A percentile compares a stretch with the other conserved stretches of the same genome.
Conservation (phyloP, 92 coral and sea anemone genomes). For the Scolanthus callimorphus region DNA sequence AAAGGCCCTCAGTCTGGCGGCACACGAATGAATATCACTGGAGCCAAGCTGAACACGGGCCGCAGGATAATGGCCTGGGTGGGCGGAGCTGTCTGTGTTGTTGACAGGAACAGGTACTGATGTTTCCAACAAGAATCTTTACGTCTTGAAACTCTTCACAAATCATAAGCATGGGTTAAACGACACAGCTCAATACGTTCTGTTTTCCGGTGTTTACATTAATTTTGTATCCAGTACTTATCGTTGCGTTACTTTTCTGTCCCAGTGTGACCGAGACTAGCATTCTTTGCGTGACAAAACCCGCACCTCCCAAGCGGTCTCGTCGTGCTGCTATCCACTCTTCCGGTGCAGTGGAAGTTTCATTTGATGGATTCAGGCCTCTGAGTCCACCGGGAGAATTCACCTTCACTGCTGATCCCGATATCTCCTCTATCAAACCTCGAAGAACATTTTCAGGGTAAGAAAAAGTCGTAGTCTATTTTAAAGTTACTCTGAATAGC, state of each 20-base stretch:
- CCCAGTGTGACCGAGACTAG: slow-evolving; percentile 64
- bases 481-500: too few species aligned
- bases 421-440: slow-evolving; percentile 40
- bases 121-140: too few species aligned
- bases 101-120: slow-evolving; percentile 47
- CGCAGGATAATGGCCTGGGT: slow-evolving; percentile 56
- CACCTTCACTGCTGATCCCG: slow-evolving; percentile 74
- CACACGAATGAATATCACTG: slow-evolving; percentile 69
- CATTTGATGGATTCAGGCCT: slow-evolving; percentile 83
- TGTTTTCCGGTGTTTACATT: too few species aligned
- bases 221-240: too few species aligned
- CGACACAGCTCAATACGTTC: too few species aligned
- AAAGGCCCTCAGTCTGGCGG: slow-evolving; percentile 91
- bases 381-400: slow-evolving; percentile 52
- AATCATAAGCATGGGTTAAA: too few species aligned
- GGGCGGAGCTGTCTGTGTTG: slow-evolving; percentile 50
- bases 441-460: slow-evolving; percentile 64
- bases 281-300: slow-evolving; percentile 46
- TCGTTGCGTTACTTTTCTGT: neutral
- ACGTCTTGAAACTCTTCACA: too few species aligned
- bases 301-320: slow-evolving; percentile 7
- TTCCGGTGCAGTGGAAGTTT: slow-evolving; percentile 35
- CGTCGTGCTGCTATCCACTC: slow-evolving; percentile 24
- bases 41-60: slow-evolving; percentile 76
- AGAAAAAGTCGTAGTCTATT: too few species aligned